Conservation (phyloP, 2,888 invertebrate species). For the Melanostoma mellinum region DNA sequence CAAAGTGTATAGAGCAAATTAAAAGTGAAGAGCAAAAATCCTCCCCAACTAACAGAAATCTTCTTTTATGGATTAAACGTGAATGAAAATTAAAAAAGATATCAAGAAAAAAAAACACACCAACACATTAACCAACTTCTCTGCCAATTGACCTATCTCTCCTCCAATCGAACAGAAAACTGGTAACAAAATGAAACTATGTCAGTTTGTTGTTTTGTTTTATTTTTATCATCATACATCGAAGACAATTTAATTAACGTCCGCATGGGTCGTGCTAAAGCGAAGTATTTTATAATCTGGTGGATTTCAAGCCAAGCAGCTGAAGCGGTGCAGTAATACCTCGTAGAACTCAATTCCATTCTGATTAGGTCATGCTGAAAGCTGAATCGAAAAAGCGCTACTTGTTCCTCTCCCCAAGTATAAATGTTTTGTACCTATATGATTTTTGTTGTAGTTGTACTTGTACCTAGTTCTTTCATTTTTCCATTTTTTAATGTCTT, state of each 20-base stretch:
- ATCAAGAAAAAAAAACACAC: background rate
- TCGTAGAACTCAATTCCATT: constrained; percentile 65
- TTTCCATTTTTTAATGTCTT: constrained; percentile 22
- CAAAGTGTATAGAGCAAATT: background rate
- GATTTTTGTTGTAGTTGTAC: background rate
- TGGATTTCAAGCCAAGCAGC: constrained; percentile 32
- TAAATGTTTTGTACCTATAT: no score
- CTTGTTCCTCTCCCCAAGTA: constrained; percentile 10
- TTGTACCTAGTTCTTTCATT: background rate
- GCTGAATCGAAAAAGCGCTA: constrained; percentile 26
- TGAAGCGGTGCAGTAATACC: constrained; percentile 51
- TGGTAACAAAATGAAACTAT: constrained; percentile 51
- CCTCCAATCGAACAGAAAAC: constrained; percentile 26
- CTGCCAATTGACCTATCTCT: constrained; percentile 64
- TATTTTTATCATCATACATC: background rate
- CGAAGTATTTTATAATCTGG: constrained; percentile 44
- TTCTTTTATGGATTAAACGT: constrained; percentile 39
- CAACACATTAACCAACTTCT: constrained; percentile 34
- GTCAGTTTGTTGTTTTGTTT: constrained; percentile 39
- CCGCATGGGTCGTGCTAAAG: constrained; percentile 38
- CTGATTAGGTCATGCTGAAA: constrained; percentile 69
- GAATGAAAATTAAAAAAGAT: constrained; percentile 15
- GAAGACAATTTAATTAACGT: constrained; percentile 64
- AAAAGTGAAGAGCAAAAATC: background rate
- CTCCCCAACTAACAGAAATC: constrained; percentile 21